A percentile compares a stretch with the other conserved stretches of the same genome.
phyloP scores from a whole-genome alignment of 2,797 vertebrate species.

The Lycodopsis pacificus region DNA sequence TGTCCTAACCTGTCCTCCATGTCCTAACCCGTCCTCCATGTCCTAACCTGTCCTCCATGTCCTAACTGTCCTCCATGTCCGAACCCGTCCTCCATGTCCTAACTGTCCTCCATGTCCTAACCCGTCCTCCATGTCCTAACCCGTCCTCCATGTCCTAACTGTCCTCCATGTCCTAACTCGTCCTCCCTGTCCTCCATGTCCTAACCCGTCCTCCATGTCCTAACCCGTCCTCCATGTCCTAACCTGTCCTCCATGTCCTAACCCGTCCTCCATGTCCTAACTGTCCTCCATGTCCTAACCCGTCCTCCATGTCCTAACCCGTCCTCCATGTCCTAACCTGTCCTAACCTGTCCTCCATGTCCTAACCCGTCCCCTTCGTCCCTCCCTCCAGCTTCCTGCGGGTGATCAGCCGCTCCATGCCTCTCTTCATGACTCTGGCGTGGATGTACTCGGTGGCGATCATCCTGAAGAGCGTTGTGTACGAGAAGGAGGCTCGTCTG shows the following conservation, averaged over 20 bases:
- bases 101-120: neutral
- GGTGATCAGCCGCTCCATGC: conserved; percentile 96
- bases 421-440: conserved; percentile 97
- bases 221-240: neutral
- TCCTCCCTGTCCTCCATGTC: neutral
- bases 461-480: conserved; percentile 96
- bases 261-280: neutral
- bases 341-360: neutral
- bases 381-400: conserved; percentile 90
- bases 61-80: neutral
- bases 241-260: neutral
- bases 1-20: neutral
- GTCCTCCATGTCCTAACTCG: neutral
- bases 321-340: neutral
- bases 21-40: neutral
- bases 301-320: neutral
- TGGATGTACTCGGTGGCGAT: conserved; percentile 99
- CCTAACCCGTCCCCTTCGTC: neutral
- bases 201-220: neutral
- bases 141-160: neutral
- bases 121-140: neutral
- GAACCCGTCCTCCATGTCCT: neutral
- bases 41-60: neutral
- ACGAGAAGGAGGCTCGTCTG: conserved; percentile 95
- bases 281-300: neutral